phyloP scores from a whole-genome alignment of 1,140 invertebrate genomes.

The Metopolophium dirhodum region DNA sequence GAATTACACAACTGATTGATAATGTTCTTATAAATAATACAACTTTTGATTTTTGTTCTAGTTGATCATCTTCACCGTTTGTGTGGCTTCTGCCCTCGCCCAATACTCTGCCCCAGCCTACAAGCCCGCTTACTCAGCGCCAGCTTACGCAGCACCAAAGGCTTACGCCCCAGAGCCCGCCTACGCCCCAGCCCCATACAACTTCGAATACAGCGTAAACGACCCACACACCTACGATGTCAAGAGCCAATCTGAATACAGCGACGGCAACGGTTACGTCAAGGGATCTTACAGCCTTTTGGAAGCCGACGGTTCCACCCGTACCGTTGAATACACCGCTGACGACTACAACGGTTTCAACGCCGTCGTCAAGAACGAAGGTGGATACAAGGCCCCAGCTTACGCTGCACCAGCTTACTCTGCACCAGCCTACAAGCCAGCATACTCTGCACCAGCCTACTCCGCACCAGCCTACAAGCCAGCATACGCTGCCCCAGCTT shows the following conservation, averaged over 20 bases:
- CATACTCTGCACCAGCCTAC: constrained; percentile 54
- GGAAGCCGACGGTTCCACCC: constrained; percentile 67
- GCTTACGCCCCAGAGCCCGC: constrained; percentile 60
- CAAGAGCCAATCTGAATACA: constrained; percentile 60
- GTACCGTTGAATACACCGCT: constrained; percentile 67
- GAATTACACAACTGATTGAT: neutral
- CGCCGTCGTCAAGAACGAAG: constrained; percentile 59
- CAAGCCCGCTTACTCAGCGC: constrained; percentile 55
- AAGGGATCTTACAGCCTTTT: constrained; percentile 63
- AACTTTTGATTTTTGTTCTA: neutral
- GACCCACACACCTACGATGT: constrained; percentile 61
- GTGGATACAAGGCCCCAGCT: constrained; percentile 45
- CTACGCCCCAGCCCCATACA: constrained; percentile 60
- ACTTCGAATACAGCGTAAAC: constrained; percentile 61
- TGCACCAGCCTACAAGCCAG: constrained; percentile 46
- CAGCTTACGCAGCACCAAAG: constrained; percentile 54
- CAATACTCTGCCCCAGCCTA: constrained; percentile 56
- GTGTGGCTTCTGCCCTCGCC: constrained; percentile 56
- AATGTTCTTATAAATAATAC: neutral
- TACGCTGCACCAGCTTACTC: neutral
- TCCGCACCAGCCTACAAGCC: constrained; percentile 57
- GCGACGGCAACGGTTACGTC: constrained; percentile 64
- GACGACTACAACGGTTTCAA: constrained; percentile 59
- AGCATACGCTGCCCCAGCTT: constrained; percentile 38
- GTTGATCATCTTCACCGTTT: constrained; percentile 60